Evolutionary conservation across 1,140 invertebrate genomes (phyloP).

Genomic region (Temnothorax longispinosus): DNA sequence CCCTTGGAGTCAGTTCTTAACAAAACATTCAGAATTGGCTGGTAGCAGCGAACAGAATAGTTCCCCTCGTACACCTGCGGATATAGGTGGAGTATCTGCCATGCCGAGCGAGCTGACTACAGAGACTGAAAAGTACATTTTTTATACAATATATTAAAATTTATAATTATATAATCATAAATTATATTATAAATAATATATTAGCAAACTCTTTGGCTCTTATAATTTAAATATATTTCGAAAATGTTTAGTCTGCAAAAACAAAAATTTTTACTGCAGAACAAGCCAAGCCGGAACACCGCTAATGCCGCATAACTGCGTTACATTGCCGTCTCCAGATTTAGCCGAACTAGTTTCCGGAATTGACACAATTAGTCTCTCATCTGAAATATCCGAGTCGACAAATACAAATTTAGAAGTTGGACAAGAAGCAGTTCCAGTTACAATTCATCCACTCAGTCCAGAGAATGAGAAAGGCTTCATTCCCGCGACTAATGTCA

Average conservation of each 20-base stretch:
- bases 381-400: slow-evolving; percentile 78
- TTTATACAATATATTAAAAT: background rate
- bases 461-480: slow-evolving; percentile 85
- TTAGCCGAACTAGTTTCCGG: slow-evolving; percentile 27
- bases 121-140: slow-evolving; percentile 81
- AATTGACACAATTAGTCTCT: slow-evolving; percentile 76
- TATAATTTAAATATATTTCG: slow-evolving; percentile 46
- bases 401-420: slow-evolving; percentile 80
- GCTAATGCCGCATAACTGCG: slow-evolving; percentile 77
- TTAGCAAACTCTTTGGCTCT: slow-evolving; percentile 20
- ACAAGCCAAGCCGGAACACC: slow-evolving; percentile 83
- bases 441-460: slow-evolving; percentile 88
- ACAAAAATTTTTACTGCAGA: slow-evolving; percentile 68
- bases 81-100: slow-evolving; percentile 85
- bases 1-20: slow-evolving; percentile 93
- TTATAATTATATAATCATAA: background rate
- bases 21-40: slow-evolving; percentile 86
- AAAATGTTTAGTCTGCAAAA: background rate
- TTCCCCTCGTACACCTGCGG: slow-evolving; percentile 88
- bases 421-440: slow-evolving; percentile 85
- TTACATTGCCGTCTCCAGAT: slow-evolving; percentile 77
- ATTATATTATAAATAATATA: slow-evolving; percentile 17
- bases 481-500: slow-evolving; percentile 61
- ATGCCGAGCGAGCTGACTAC: slow-evolving; percentile 85
- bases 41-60: slow-evolving; percentile 88